Conservation (phyloP, 2,113 vertebrate genomes). For the Corythornis vintsioides region DNA sequence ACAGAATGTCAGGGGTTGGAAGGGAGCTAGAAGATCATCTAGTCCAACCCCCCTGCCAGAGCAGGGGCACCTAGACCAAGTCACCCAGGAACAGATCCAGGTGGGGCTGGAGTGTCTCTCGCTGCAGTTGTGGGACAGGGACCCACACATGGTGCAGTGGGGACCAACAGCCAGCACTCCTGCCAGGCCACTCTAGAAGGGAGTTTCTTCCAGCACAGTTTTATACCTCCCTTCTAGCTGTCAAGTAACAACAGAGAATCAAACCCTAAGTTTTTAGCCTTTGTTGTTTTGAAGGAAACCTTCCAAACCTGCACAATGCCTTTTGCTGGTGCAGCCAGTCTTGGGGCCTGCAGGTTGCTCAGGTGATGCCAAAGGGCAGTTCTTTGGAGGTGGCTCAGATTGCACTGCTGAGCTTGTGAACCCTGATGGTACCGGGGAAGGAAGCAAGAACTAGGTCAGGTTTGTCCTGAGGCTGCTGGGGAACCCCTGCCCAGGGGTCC, state of each 20-base stretch:
- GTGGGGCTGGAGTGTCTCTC: too few species aligned
- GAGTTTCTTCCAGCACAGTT: neutral
- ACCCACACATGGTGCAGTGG: fast-evolving
- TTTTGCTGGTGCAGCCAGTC: neutral
- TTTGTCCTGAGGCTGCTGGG: constrained; percentile 9
- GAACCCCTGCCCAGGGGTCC: neutral
- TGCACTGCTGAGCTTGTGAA: neutral
- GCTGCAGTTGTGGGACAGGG: fast-evolving
- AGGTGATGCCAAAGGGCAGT: neutral
- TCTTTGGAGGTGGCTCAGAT: fast-evolving
- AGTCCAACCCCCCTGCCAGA: too few species aligned
- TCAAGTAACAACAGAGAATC: neutral
- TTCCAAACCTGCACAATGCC: neutral
- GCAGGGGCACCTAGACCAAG: too few species aligned
- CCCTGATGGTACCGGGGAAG: neutral
- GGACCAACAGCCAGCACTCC: fast-evolving
- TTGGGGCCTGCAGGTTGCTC: neutral
- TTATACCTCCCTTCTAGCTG: neutral
- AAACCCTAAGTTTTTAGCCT: neutral
- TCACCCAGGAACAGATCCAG: too few species aligned
- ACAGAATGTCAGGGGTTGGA: too few species aligned
- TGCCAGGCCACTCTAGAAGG: neutral
- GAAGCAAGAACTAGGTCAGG: neutral
- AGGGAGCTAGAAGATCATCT: too few species aligned
- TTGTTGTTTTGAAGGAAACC: neutral